Evolutionary conservation across 2,113 vertebrate genomes (phyloP), one percentile per base, ranked within the genome.

Genomic region (Camelus dromedarius): DNA sequence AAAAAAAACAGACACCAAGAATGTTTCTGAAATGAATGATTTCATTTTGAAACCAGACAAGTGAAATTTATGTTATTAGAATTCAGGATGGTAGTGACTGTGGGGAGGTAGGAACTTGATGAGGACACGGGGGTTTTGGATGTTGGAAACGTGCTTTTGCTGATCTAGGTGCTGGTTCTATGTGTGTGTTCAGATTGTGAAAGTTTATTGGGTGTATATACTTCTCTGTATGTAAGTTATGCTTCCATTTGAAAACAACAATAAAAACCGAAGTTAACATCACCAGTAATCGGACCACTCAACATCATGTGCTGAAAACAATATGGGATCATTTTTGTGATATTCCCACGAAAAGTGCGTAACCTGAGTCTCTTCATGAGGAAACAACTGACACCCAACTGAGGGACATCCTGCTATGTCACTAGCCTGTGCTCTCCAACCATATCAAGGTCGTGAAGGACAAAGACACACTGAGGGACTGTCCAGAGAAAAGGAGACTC

Each of bases 31-130:
- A 89, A 80, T 89, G 16, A 95, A 60, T 60, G 20, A 75, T 26
- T 75, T 91, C 13, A 70, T 46, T 77, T 90, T 75, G 58, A 87
- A 92, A 52, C 56, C 20, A 90, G 81, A n/a, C 42, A 52, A 86
- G 90, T 88, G n/a, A 66, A 42, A 86, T 38, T 58, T 70, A n/a
- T 66, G 20, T 52, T 94, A 22, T 62, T 76, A 76, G 35, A 85
- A 89, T 38, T 72, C 52, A 81, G 24, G n/a, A 42, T 30, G 38
- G 42, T 62, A 8, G 22, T 30, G 87, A 35, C 35, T 93, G 81
- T 88, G 4, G 46, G 77, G 18, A 77, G 8, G 67, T 3, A 73
- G n/a, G 58, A 94, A 80, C 46, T 19, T 38, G 16, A 15, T 38
- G 70, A 32, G 8, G 38, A 30, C 2, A 11, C 28, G 11, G 12